phyloP scores from a whole-genome alignment of 2,113 vertebrate genomes.

The Acinonyx jubatus region DNA sequence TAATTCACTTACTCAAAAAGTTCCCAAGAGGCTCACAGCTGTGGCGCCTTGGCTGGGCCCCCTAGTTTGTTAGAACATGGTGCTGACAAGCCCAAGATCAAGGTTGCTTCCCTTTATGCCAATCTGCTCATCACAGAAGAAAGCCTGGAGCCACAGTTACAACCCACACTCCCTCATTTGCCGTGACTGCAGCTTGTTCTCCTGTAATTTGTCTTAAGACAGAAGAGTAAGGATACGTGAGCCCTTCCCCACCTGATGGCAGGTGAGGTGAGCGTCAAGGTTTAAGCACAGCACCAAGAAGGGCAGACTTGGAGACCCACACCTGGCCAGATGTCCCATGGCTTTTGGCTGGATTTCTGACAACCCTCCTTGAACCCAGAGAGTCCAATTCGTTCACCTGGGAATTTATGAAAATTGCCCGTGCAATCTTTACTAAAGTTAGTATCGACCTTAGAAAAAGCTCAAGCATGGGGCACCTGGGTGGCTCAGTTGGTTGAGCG shows the following conservation, averaged over 20 bases:
- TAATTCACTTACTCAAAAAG: background rate
- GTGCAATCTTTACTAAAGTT: background rate
- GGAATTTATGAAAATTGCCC: background rate
- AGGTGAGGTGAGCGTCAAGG: background rate
- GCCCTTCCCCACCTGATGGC: background rate
- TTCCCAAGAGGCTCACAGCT: background rate
- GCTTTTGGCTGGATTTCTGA: background rate
- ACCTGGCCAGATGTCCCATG: background rate
- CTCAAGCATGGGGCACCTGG: too few relatives aligned
- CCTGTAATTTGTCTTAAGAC: background rate
- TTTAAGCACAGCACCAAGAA: background rate
- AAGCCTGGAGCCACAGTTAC: background rate
- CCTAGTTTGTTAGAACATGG: background rate
- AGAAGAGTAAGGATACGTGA: background rate
- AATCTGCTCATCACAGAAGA: background rate
- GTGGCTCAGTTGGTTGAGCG: too few relatives aligned
- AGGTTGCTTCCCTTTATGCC: background rate
- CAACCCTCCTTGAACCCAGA: background rate
- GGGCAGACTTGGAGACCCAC: too few relatives aligned
- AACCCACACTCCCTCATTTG: background rate
- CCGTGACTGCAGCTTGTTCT: fast-evolving
- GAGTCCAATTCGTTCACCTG: background rate
- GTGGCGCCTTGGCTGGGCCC: background rate
- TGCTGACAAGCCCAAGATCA: background rate
- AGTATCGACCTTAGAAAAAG: background rate